These are phyloP conservation scores for Phymanthus crucifer DNA, from an alignment of 92 coral and sea anemone genomes.

Conservation along the genomic window DNA sequence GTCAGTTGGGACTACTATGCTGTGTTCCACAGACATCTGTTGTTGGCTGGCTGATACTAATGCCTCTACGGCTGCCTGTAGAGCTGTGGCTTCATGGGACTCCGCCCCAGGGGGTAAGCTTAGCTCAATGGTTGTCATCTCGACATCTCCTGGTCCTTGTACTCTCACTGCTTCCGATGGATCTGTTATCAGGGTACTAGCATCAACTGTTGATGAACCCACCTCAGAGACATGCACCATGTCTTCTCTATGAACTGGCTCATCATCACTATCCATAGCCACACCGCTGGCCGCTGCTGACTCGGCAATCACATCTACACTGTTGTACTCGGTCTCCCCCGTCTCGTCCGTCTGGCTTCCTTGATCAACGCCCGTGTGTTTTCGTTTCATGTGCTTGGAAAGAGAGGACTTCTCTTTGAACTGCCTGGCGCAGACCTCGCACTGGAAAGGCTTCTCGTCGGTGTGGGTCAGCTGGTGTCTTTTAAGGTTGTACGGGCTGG, in stretches of 20 bases:
- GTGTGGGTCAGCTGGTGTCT: constrained; percentile 97
- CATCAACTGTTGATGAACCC: constrained; percentile 76
- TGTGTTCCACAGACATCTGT: constrained; percentile 68
- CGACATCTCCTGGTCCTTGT: constrained; percentile 71
- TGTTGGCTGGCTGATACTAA: constrained; percentile 92
- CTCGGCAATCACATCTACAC: constrained; percentile 94
- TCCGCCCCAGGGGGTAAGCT: constrained; percentile 65
- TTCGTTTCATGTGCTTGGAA: constrained; percentile 97
- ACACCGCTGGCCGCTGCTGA: constrained; percentile 94
- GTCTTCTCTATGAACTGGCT: constrained; percentile 42
- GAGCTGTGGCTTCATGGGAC: constrained; percentile 79
- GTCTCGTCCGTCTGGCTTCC: constrained; percentile 94
- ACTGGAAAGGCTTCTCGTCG: constrained; percentile 94
- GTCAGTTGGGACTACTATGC: constrained; percentile 66
- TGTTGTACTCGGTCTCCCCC: constrained; percentile 79
- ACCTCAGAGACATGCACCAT: constrained; percentile 50
- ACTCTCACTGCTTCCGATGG: constrained; percentile 43
- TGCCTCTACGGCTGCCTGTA: constrained; percentile 92
- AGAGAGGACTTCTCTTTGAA: constrained; percentile 98
- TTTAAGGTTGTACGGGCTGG: constrained; percentile 97
- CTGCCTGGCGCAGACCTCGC: constrained; percentile 88
- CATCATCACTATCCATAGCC: constrained; percentile 84
- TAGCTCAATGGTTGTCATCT: constrained; percentile 90
- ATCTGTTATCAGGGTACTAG: constrained; percentile 67
- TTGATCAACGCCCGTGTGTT: constrained; percentile 91